phyloP scores from a whole-genome alignment of 2,888 invertebrate genomes.

The Andrena hattorfiana region DNA sequence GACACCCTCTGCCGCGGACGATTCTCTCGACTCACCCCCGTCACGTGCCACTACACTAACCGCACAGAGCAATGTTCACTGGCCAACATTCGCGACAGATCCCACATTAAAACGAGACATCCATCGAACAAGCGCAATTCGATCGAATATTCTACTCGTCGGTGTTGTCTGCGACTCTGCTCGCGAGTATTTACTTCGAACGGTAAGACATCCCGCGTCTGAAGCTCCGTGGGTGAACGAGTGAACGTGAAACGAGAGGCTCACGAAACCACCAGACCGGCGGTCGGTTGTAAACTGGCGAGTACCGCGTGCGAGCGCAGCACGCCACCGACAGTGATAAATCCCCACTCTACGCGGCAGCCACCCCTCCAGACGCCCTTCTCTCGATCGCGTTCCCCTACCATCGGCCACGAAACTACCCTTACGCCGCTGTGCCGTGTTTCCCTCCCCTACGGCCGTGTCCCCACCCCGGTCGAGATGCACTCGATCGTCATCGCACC shows the following conservation, averaged over 20 bases:
- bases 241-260: slow-evolving; percentile 26
- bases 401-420: slow-evolving; percentile 13
- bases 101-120: slow-evolving; percentile 13
- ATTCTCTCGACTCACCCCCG: slow-evolving; percentile 28
- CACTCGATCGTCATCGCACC: slow-evolving; percentile 51
- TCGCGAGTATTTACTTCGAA: slow-evolving; percentile 18
- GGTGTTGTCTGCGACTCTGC: not conserved
- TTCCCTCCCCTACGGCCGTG: slow-evolving; percentile 17
- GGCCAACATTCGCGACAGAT: slow-evolving; percentile 28
- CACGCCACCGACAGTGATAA: slow-evolving; percentile 81
- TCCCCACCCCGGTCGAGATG: slow-evolving; percentile 19
- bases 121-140: not conserved
- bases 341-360: slow-evolving; percentile 62
- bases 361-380: slow-evolving; percentile 35
- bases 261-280: slow-evolving; percentile 77
- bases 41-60: slow-evolving; percentile 73
- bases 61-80: slow-evolving; percentile 65
- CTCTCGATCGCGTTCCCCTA: slow-evolving; percentile 32
- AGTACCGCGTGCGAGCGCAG: slow-evolving; percentile 84
- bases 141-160: not conserved
- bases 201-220: slow-evolving; percentile 19
- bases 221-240: slow-evolving; percentile 26
- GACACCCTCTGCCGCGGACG: slow-evolving; percentile 13
- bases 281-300: slow-evolving; percentile 84
- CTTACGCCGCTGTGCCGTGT: slow-evolving; percentile 12